A percentile compares a stretch with the other conserved stretches of the same genome.
Conservation (phyloP, 2,888 invertebrate genomes). For the Drosophila mulleri region DNA sequence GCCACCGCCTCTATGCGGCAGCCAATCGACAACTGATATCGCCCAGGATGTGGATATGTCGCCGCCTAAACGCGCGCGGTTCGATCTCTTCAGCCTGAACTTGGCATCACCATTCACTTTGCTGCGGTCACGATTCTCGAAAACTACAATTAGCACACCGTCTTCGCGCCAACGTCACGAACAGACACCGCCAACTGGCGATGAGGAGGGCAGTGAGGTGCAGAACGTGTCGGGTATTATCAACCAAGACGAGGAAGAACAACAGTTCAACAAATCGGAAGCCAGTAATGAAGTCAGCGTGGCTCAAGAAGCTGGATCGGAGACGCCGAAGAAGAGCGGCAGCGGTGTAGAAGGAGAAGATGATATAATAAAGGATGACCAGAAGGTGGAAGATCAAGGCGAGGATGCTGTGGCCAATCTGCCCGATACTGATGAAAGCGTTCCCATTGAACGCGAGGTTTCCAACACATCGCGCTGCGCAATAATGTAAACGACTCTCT, state of each 20-base stretch:
- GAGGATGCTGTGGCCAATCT: conserved; percentile 39
- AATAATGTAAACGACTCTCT: conserved; percentile 53
- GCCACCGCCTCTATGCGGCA: conserved; percentile 59
- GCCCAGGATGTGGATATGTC: conserved; percentile 78
- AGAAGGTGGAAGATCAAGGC: conserved; percentile 35
- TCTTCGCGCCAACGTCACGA: conserved; percentile 66
- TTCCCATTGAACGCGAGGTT: conserved; percentile 41
- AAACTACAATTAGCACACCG: conserved; percentile 80
- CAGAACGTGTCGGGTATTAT: conserved; percentile 80
- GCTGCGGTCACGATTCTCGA: conserved; percentile 82
- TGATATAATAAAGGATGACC: conserved; percentile 8
- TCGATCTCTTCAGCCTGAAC: conserved; percentile 80
- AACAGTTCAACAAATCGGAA: conserved; percentile 52
- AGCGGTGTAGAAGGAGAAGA: conserved; percentile 18
- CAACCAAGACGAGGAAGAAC: conserved; percentile 71
- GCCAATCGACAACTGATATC: conserved; percentile 73
- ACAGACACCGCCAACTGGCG: conserved; percentile 45
- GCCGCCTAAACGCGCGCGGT: conserved; percentile 82
- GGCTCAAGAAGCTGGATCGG: conserved; percentile 65
- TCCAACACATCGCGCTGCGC: conserved; percentile 62
- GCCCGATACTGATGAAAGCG: conserved; percentile 22
- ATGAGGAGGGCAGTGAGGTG: conserved; percentile 75
- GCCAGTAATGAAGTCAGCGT: conserved; percentile 59
- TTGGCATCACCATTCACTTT: conserved; percentile 82
- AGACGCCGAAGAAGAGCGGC: conserved; percentile 56